A percentile compares a stretch with the other conserved stretches of the same genome.
Conservation (phyloP, 2,888 invertebrate species). For the Acanthococcus lagerstroemiae region DNA sequence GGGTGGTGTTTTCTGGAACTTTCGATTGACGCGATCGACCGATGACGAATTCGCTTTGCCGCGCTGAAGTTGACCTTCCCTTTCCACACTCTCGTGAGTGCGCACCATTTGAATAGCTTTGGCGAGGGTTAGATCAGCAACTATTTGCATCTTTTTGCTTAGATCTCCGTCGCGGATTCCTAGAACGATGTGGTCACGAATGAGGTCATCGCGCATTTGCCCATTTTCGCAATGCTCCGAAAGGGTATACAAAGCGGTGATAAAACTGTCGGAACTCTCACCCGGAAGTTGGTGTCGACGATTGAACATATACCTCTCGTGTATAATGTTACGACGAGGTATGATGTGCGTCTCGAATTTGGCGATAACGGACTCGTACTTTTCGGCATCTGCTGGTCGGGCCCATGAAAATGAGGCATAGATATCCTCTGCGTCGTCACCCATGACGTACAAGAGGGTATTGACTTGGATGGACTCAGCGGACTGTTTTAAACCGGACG, state of each 20-base stretch:
- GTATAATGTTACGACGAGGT: not conserved
- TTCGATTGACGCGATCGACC: not conserved
- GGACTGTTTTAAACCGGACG: not conserved
- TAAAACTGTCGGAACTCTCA: not conserved
- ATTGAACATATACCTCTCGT: not conserved
- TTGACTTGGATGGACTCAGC: not conserved
- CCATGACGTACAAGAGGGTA: not conserved
- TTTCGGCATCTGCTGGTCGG: not conserved
- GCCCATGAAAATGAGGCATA: not conserved
- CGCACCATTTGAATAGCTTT: not conserved
- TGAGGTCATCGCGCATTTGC: not conserved
- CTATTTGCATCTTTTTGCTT: not conserved
- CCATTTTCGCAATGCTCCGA: not conserved
- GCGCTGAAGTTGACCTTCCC: not conserved
- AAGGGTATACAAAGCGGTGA: not conserved
- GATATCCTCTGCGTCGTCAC: not conserved
- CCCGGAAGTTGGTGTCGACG: not conserved
- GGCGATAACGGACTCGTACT: not conserved
- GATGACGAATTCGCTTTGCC: not conserved
- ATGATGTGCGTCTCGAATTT: not conserved
- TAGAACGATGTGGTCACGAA: not conserved
- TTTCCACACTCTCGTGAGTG: not conserved
- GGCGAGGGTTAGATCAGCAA: not conserved
- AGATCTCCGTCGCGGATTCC: not conserved
- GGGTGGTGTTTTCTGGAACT: not conserved